These are phyloP conservation scores for Oncorhynchus nerka DNA, from an alignment of 2,113 vertebrate genomes.

Conservation along the genomic window DNA sequence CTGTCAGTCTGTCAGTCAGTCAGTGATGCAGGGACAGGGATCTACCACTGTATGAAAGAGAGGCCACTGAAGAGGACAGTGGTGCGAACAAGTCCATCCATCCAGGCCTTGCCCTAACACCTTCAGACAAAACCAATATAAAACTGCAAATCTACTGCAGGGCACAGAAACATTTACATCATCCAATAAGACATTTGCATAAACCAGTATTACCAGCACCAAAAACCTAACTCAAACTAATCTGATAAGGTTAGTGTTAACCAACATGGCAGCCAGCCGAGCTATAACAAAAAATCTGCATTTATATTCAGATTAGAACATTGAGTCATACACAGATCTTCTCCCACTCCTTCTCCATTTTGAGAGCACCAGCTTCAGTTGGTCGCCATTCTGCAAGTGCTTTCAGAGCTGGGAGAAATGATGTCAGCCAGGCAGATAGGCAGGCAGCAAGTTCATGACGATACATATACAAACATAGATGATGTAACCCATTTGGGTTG, in stretches of 20 bases:
- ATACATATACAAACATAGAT: conserved; percentile 18
- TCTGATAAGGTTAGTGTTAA: conserved; percentile 8
- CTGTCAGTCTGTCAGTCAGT: conserved; percentile 7
- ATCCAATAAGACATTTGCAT: conserved; percentile 19
- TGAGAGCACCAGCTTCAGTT: conserved; percentile 44
- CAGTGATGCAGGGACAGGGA: conserved; percentile 39
- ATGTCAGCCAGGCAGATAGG: conserved; percentile 4
- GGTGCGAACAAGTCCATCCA: conserved; percentile 14
- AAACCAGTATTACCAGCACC: not conserved
- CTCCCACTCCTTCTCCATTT: conserved; percentile 54
- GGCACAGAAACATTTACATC: conserved; percentile 9
- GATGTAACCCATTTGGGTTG: conserved; percentile 24
- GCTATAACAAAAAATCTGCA: conserved; percentile 9
- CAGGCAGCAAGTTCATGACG: conserved; percentile 22
- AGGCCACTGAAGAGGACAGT: conserved; percentile 2
- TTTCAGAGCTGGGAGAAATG: conserved; percentile 36
- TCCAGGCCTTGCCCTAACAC: conserved; percentile 12
- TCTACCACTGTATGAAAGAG: conserved; percentile 22
- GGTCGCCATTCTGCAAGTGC: conserved; percentile 54
- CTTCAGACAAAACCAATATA: conserved; percentile 17
- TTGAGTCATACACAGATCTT: conserved; percentile 39
- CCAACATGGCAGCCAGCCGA: not conserved
- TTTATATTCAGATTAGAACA: conserved; percentile 25
- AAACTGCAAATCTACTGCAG: conserved; percentile 10
- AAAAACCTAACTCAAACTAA: not conserved